Evolutionary conservation across 2,888 invertebrate genomes (phyloP).

Genomic region (Caenorhabditis plicata): DNA sequence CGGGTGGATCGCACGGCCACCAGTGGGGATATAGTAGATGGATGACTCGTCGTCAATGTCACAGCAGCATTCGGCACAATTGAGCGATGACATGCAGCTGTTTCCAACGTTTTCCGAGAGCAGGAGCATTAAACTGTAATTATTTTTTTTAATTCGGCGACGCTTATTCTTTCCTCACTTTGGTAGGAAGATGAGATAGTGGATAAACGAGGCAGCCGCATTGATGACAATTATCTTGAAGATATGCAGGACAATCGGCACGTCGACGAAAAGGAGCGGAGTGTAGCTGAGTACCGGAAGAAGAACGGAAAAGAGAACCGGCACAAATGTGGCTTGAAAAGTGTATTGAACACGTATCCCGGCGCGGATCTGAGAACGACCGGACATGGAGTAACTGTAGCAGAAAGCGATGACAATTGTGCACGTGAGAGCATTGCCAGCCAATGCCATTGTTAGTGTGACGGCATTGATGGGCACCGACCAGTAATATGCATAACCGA

Average conservation of each 20-base stretch:
- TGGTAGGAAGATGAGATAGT: conserved; percentile 54
- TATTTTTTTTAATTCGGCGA: no score
- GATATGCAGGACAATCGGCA: conserved; percentile 53
- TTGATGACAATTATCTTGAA: conserved; percentile 54
- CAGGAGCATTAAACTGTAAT: conserved; percentile 53
- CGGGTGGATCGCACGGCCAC: conserved; percentile 44
- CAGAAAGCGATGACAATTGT: conserved; percentile 56
- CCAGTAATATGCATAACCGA: conserved; percentile 50
- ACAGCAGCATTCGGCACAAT: conserved; percentile 44
- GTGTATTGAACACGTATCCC: conserved; percentile 59
- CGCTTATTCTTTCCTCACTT: conserved; percentile 31
- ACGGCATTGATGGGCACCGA: conserved; percentile 59
- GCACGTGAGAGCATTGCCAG: conserved; percentile 53
- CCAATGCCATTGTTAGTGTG: conserved; percentile 52
- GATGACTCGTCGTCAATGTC: conserved; percentile 52
- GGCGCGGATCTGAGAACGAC: conserved; percentile 46
- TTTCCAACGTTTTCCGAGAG: conserved; percentile 50
- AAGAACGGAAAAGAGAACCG: conserved; percentile 41
- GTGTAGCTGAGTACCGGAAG: conserved; percentile 47
- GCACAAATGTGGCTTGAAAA: conserved; percentile 50
- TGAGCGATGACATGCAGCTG: conserved; percentile 26
- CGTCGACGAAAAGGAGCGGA: conserved; percentile 47
- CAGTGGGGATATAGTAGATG: conserved; percentile 56
- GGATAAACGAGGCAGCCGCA: conserved; percentile 47
- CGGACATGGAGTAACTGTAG: conserved; percentile 59